Conservation (phyloP, 2,888 invertebrate genomes). For the Galerucella pusilla region DNA sequence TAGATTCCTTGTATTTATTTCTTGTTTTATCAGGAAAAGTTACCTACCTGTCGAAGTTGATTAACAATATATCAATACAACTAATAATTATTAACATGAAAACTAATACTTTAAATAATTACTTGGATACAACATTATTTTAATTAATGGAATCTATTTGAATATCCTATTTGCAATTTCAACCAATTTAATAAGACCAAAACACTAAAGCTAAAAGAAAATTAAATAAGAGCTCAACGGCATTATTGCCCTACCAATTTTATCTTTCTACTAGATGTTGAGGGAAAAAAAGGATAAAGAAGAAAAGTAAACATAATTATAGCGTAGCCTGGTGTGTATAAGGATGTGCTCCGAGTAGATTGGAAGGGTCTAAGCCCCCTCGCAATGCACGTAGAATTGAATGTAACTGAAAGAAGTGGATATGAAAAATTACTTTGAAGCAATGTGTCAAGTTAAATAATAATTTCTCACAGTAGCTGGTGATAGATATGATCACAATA, state of each 20-base stretch:
- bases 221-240: conserved; percentile 23
- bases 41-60: too few relatives aligned
- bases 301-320: conserved; percentile 32
- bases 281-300: conserved; percentile 24
- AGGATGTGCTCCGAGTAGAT: conserved; percentile 1
- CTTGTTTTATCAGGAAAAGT: too few relatives aligned
- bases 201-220: conserved; percentile 21
- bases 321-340: conserved; percentile 4
- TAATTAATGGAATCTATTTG: background rate
- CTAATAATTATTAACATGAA: too few relatives aligned
- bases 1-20: too few relatives aligned
- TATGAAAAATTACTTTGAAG: too few relatives aligned
- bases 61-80: too few relatives aligned
- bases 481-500: too few relatives aligned
- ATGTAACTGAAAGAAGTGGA: background rate
- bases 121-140: background rate
- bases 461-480: too few relatives aligned
- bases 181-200: conserved; percentile 25
- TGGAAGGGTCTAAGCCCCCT: conserved; percentile 1
- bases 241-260: conserved; percentile 24
- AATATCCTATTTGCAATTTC: background rate
- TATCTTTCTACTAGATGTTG: conserved; percentile 22
- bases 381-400: background rate
- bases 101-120: too few relatives aligned
- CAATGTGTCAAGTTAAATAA: too few relatives aligned